Evolutionary conservation across 2,113 vertebrate genomes (phyloP).

Genomic region (Rallus limicola): DNA sequence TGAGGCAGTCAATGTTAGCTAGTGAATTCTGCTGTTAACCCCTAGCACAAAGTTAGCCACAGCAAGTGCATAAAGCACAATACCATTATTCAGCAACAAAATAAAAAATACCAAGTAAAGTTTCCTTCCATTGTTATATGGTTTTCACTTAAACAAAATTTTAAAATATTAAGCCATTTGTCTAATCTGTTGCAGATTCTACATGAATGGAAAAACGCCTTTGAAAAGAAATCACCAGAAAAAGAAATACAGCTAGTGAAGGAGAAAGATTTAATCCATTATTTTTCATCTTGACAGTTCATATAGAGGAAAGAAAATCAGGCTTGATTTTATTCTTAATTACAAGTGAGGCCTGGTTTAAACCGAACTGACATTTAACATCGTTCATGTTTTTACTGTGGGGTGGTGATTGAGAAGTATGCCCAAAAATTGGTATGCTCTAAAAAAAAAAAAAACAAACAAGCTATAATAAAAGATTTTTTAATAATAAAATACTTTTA

Average conservation of each 20-base stretch:
- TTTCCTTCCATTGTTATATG: background rate
- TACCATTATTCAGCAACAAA: background rate
- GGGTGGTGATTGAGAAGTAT: background rate
- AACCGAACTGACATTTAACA: background rate
- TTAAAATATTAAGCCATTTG: background rate
- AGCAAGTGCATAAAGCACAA: background rate
- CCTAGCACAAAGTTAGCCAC: background rate
- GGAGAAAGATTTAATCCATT: background rate
- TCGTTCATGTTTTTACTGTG: background rate
- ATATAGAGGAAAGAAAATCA: background rate
- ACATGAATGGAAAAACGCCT: background rate
- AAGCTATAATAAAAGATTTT: background rate
- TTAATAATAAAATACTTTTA: background rate
- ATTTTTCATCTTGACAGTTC: background rate
- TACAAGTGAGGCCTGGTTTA: background rate
- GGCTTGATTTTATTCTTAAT: background rate
- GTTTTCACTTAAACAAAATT: background rate
- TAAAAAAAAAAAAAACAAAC: background rate
- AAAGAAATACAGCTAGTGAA: background rate
- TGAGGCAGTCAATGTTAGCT: background rate
- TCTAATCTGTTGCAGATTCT: background rate
- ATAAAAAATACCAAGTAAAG: background rate
- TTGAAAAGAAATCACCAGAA: background rate
- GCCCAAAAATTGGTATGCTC: background rate
- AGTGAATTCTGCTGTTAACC: conserved; percentile 19